Base-by-base conservation (phyloP, 2,797 vertebrate genomes). In the Spea hammondii region DNA sequence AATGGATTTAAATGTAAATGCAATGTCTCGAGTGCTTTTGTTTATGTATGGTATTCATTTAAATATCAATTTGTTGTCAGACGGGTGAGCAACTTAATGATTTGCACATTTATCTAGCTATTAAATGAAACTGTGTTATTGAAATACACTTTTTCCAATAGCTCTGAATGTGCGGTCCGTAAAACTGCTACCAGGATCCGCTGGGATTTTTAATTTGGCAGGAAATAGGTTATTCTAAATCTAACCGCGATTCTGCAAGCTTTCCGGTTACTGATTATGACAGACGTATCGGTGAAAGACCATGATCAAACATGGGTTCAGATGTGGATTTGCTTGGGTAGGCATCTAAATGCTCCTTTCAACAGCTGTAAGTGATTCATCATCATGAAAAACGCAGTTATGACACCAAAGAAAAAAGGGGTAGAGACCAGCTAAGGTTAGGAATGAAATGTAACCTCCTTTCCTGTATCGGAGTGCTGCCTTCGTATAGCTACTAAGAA, bases 301-400 rank as follows among this genome's bases (percentile, higher is more conserved):
- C 47, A 44, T 70, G 67, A 80, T 66, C 68, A 76, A 72, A 46
- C 45, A 46, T 12, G 48, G 62, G 46, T 57, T 66, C 70, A 68
- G 17, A 10, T 67, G 32, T 46, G 49, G 62, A 76, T 80, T 67
- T 76, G 68, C 74, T 51, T 46, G 59, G 17, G 14, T 32, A 74
- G 60, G 48, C 72, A 74, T 74, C 11, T 17, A 55, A 64, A 47
- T 65, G 13, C 50, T 67, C 13, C 67, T 32, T 71, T 53, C 79
- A 46, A 14, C 79, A 80, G 60, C 73, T 76, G 79, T 17, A 72
- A 80, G 14, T n/a, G 62, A 76, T 80, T 70, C 51, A 48, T 51
- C 45, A 76, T 71, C 51, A 70, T 65, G 65, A 45, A 79, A 62
- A 79, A 70, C 51, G 49, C 44, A 79, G 75, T 79, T 70, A 70